Conservation (phyloP, 2,888 invertebrate species). For the Rhagium mordax region DNA sequence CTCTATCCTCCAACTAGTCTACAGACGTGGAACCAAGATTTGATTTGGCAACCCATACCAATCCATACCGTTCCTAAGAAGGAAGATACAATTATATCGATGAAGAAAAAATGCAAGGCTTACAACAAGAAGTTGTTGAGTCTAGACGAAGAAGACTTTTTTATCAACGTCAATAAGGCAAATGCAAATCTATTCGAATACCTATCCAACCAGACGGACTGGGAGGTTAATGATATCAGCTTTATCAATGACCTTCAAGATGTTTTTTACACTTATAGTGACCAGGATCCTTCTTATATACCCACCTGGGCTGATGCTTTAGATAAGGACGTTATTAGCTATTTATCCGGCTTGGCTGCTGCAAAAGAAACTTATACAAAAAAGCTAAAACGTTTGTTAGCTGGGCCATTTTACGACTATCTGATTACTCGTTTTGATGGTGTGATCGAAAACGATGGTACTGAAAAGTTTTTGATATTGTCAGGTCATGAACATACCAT, state of each 20-base stretch:
- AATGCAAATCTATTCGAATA: constrained; percentile 11
- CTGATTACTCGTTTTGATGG: constrained; percentile 76
- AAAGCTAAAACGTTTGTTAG: constrained; percentile 74
- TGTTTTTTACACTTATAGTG: constrained; percentile 35
- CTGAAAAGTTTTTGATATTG: constrained; percentile 78
- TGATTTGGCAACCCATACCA: constrained; percentile 85
- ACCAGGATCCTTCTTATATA: constrained; percentile 34
- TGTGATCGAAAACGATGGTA: constrained; percentile 35
- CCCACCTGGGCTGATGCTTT: constrained; percentile 35
- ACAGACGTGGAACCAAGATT: constrained; percentile 75
- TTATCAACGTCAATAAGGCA: constrained; percentile 24
- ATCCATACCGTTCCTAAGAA: constrained; percentile 73
- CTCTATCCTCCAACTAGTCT: constrained; percentile 77
- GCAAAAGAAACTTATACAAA: constrained; percentile 72
- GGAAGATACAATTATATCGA: constrained; percentile 30
- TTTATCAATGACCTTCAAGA: constrained; percentile 18
- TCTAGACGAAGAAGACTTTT: constrained; percentile 17
- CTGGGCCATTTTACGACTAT: constrained; percentile 80
- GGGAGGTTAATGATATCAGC: constrained; percentile 33
- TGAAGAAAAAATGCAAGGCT: constrained; percentile 73
- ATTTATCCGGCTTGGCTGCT: constrained; percentile 76
- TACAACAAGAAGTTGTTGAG: constrained; percentile 70
- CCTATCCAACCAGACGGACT: constrained; percentile 37
- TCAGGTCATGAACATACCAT: constrained; percentile 89
- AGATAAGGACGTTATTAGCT: constrained; percentile 67